Conservation (phyloP, 2,113 vertebrate species). For the Speoplatyrhinus poulsoni region DNA sequence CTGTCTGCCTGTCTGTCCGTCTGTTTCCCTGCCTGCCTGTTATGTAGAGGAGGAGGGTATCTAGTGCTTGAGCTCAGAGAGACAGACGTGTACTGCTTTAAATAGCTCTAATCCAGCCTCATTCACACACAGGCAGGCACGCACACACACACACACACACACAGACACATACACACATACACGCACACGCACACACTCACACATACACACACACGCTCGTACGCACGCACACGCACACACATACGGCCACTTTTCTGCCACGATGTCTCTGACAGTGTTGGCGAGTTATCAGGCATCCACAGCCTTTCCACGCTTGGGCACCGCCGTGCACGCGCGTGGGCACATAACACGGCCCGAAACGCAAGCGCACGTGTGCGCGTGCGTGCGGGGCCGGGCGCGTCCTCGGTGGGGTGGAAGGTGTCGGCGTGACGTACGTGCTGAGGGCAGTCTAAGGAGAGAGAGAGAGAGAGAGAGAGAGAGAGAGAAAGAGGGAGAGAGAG, state of each 20-base stretch:
- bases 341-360: too few species aligned
- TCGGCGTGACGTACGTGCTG: conserved; percentile 40
- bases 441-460: not conserved
- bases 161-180: not conserved
- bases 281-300: conserved; percentile 44
- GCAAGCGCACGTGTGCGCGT: conserved; percentile 15
- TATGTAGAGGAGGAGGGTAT: conserved; percentile 30
- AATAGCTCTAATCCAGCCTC: conserved; percentile 73
- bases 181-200: conserved; percentile 13
- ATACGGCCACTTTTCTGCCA: conserved; percentile 59
- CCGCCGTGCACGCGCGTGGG: conserved; percentile 18
- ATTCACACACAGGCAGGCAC: conserved; percentile 32
- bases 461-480: too few species aligned
- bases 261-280: conserved; percentile 49
- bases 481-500: not conserved
- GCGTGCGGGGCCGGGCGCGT: not conserved
- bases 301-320: conserved; percentile 14
- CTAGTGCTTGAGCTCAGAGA: conserved; percentile 52
- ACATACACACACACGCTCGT: conserved; percentile 45
- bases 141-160: conserved; percentile 8
- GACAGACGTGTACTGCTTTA: conserved; percentile 64
- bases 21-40: too few species aligned
- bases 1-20: not conserved
- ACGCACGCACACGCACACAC: conserved; percentile 43
- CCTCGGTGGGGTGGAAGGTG: conserved; percentile 14